Percentiles rank a stretch among this genome's conserved stretches.
Evolutionary conservation across 2,888 invertebrate genomes (phyloP).

Genomic region (Melinopterus prodromus): DNA sequence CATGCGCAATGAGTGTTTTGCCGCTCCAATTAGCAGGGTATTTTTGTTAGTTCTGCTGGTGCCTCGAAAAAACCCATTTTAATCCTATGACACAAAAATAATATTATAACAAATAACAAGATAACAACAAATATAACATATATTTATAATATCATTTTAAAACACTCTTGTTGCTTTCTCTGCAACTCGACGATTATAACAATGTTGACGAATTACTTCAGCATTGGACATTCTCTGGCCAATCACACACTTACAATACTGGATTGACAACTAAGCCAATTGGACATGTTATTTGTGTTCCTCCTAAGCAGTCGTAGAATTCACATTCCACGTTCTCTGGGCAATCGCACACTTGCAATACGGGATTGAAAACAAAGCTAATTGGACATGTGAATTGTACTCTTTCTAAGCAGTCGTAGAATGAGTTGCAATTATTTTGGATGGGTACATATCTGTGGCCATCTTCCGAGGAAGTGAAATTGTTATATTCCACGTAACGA

Average conservation of each 20-base stretch:
- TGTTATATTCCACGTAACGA: not conserved
- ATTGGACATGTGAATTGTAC: conserved; percentile 30
- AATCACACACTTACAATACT: not conserved
- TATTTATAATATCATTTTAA: too few species aligned
- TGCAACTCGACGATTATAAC: not conserved
- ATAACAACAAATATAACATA: not conserved
- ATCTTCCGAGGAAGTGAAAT: not conserved
- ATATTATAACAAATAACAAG: not conserved
- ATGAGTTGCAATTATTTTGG: conserved; percentile 10
- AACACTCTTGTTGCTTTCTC: not conserved
- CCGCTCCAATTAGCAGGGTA: too few species aligned
- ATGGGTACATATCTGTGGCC: conserved; percentile 14
- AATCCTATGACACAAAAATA: not conserved
- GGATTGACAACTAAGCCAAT: not conserved
- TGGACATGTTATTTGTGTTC: conserved; percentile 24
- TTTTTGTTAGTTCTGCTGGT: too few species aligned
- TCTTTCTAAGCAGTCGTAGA: conserved; percentile 24
- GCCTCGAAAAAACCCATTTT: not conserved
- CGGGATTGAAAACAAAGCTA: conserved; percentile 35
- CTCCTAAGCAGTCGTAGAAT: conserved; percentile 26
- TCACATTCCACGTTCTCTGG: not conserved
- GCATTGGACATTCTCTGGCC: not conserved
- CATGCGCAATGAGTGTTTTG: too few species aligned
- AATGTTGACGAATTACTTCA: not conserved
- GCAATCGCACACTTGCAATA: conserved; percentile 20